A percentile compares a stretch with the other conserved stretches of the same genome.
These are phyloP conservation scores for Drosophila koepferae DNA, from an alignment of 2,888 invertebrate genomes.

Conservation along the genomic window DNA sequence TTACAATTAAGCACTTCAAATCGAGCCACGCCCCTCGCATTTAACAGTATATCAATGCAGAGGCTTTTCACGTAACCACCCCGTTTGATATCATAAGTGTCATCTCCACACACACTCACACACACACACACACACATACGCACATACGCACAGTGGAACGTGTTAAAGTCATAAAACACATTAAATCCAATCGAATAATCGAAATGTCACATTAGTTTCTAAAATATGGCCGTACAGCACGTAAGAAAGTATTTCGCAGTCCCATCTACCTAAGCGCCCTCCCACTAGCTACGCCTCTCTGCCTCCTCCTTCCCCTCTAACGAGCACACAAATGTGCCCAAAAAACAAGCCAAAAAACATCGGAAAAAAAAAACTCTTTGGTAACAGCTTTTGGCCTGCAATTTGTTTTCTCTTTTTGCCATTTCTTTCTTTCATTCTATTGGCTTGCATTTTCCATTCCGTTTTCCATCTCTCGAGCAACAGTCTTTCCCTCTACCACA, in stretches of 20 bases:
- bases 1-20: constrained; percentile 27
- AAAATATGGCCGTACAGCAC: constrained; percentile 83
- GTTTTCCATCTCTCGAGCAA: constrained; percentile 24
- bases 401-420: constrained; percentile 10
- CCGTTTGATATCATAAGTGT: constrained; percentile 34
- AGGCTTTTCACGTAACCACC: constrained; percentile 19
- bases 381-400: constrained; percentile 38
- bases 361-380: constrained; percentile 62
- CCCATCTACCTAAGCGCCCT: background rate
- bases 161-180: constrained; percentile 84
- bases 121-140: constrained; percentile 18
- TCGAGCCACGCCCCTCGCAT: constrained; percentile 53
- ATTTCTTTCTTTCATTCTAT: background rate
- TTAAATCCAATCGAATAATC: constrained; percentile 86
- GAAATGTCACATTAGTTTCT: constrained; percentile 86
- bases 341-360: constrained; percentile 33
- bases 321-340: constrained; percentile 71
- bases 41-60: constrained; percentile 47
- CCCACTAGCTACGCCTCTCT: background rate
- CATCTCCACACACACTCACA: constrained; percentile 54
- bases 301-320: constrained; percentile 32
- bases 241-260: constrained; percentile 46
- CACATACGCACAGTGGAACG: constrained; percentile 55
- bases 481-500: background rate
- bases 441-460: constrained; percentile 2